Evolutionary conservation across 2,888 invertebrate species (phyloP).

Genomic region (Lasioglossum villosulum): DNA sequence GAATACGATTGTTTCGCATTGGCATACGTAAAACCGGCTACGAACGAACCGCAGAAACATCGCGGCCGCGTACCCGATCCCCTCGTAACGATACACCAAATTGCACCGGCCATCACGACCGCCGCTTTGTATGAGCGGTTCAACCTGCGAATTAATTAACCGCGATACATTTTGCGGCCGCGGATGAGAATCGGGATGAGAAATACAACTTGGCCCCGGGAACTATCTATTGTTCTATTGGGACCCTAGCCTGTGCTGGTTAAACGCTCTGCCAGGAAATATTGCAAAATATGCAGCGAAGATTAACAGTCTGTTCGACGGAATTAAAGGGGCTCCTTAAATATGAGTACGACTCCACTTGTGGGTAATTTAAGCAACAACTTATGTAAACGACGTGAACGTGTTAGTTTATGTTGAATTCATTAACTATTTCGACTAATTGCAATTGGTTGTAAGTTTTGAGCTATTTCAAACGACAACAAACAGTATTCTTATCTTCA

Average conservation of each 20-base stretch:
- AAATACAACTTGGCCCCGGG: conserved; percentile 5
- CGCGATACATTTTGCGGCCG: conserved; percentile 26
- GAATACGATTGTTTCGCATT: conserved; percentile 72
- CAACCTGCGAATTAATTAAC: conserved; percentile 64
- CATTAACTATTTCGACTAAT: too few relatives aligned
- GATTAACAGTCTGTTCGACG: neutral
- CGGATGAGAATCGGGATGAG: conserved; percentile 20
- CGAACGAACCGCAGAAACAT: conserved; percentile 42
- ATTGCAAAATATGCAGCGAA: neutral
- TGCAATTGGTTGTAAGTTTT: too few relatives aligned
- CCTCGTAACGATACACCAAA: conserved; percentile 65
- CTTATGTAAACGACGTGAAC: too few relatives aligned
- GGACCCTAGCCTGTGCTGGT: neutral
- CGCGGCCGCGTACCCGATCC: conserved; percentile 43
- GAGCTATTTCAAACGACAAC: neutral
- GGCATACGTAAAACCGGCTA: conserved; percentile 64
- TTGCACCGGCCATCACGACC: conserved; percentile 37
- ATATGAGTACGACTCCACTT: neutral
- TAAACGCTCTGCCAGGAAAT: conserved; percentile 7
- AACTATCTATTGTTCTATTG: conserved; percentile 16
- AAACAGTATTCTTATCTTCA: too few relatives aligned
- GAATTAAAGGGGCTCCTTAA: neutral
- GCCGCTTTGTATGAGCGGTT: conserved; percentile 38
- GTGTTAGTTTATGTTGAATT: neutral
- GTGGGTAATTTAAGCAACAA: neutral